These are phyloP conservation scores for Chloromyia formosa DNA, from an alignment of 2,888 invertebrate genomes.

Conservation along the genomic window DNA sequence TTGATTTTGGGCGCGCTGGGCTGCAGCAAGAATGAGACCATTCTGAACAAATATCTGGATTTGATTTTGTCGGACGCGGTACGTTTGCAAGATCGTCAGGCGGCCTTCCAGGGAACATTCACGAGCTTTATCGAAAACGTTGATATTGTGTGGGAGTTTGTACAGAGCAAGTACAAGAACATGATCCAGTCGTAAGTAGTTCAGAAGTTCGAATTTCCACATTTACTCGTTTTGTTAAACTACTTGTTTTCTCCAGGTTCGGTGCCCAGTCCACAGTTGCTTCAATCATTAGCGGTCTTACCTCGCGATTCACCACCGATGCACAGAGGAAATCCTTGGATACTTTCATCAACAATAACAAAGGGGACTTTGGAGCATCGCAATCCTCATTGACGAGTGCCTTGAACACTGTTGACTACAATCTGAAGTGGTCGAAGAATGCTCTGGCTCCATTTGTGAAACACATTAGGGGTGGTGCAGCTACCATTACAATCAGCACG, in stretches of 20 bases:
- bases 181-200: slow-evolving; percentile 5
- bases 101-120: slow-evolving; percentile 65
- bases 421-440: slow-evolving; percentile 58
- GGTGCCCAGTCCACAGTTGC: slow-evolving; percentile 53
- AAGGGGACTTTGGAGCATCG: slow-evolving; percentile 56
- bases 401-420: slow-evolving; percentile 56
- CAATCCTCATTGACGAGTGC: slow-evolving; percentile 55
- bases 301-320: slow-evolving; percentile 58
- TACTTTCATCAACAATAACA: slow-evolving; percentile 54
- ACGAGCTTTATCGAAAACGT: slow-evolving; percentile 67
- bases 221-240: neutral
- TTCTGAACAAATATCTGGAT: slow-evolving; percentile 67
- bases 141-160: slow-evolving; percentile 66
- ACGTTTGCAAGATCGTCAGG: slow-evolving; percentile 60
- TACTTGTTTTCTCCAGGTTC: slow-evolving; percentile 1
- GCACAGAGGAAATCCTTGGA: slow-evolving; percentile 54
- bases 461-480: slow-evolving; percentile 51
- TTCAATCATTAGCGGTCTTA: slow-evolving; percentile 58
- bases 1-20: slow-evolving; percentile 73
- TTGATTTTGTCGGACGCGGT: slow-evolving; percentile 64
- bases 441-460: slow-evolving; percentile 54
- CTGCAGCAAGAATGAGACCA: slow-evolving; percentile 68
- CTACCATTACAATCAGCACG: neutral
- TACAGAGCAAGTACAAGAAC: slow-evolving; percentile 56
- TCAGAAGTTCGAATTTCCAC: neutral